phyloP scores from a whole-genome alignment of 2,888 invertebrate species.

The Parnassius glacialis region DNA sequence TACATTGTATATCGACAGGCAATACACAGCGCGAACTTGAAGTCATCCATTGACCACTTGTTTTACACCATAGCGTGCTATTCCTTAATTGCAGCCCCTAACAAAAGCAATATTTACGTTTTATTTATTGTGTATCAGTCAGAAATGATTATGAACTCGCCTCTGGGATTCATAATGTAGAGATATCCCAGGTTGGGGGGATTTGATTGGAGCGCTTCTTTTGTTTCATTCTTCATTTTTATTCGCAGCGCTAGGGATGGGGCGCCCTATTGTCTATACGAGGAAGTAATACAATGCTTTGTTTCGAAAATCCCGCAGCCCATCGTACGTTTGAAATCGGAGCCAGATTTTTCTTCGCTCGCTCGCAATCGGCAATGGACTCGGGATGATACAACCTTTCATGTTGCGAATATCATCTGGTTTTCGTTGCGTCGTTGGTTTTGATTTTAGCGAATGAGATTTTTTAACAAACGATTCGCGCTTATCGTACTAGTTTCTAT shows the following conservation, averaged over 20 bases:
- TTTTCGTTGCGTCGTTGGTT: constrained; percentile 32
- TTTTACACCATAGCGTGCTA: constrained; percentile 24
- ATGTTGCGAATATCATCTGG: constrained; percentile 38
- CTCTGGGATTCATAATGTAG: constrained; percentile 22
- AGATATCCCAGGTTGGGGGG: constrained; percentile 21
- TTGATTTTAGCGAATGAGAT: constrained; percentile 48
- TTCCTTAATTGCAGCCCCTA: constrained; percentile 18
- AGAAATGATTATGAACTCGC: constrained; percentile 27
- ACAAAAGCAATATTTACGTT: constrained; percentile 20
- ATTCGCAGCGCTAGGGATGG: constrained; percentile 16
- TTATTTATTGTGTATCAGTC: constrained; percentile 22
- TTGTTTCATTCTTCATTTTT: constrained; percentile 28
- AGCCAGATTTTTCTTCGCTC: constrained; percentile 31
- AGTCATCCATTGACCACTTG: constrained; percentile 13
- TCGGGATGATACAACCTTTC: constrained; percentile 36
- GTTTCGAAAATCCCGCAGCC: constrained; percentile 32
- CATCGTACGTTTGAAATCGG: constrained; percentile 32
- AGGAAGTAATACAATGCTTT: constrained; percentile 33
- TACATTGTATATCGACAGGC: too few species aligned
- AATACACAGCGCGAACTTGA: neutral
- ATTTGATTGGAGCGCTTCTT: constrained; percentile 26
- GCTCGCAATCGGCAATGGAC: constrained; percentile 34
- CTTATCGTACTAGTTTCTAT: constrained; percentile 7
- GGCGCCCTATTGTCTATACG: constrained; percentile 23
- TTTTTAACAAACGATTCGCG: constrained; percentile 35